phyloP scores from a whole-genome alignment of 2,113 vertebrate genomes.

The Anhinga rufa region DNA sequence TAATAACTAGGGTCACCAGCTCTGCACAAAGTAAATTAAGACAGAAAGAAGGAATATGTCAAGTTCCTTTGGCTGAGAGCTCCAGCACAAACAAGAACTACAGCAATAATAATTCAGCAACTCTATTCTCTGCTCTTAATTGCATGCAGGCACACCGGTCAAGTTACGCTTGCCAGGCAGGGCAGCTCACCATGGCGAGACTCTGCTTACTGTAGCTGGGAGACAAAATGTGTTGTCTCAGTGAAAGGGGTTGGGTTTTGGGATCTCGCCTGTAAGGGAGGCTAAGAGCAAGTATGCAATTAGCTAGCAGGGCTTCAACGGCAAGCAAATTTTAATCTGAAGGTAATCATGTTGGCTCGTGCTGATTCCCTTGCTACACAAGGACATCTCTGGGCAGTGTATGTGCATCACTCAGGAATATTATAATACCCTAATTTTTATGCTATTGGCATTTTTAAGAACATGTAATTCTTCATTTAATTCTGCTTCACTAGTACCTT shows the following conservation, averaged over 20 bases:
- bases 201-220: neutral
- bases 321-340: neutral
- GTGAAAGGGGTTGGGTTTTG: neutral
- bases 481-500: neutral
- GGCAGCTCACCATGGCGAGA: neutral
- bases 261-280: neutral
- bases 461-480: neutral
- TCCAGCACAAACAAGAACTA: neutral
- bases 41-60: neutral
- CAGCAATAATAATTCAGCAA: neutral
- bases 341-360: neutral
- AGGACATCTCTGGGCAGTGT: fast-evolving
- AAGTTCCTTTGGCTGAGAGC: neutral
- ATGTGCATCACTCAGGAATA: neutral
- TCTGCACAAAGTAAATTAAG: neutral
- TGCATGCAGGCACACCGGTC: fast-evolving
- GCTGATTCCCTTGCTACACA: neutral
- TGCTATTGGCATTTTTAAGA: neutral
- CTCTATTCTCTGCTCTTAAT: neutral
- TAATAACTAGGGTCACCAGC: neutral
- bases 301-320: neutral
- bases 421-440: neutral
- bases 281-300: neutral
- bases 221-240: neutral
- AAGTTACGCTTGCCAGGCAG: neutral